Conservation (phyloP, 2,888 invertebrate species). For the Andrena marginata region DNA sequence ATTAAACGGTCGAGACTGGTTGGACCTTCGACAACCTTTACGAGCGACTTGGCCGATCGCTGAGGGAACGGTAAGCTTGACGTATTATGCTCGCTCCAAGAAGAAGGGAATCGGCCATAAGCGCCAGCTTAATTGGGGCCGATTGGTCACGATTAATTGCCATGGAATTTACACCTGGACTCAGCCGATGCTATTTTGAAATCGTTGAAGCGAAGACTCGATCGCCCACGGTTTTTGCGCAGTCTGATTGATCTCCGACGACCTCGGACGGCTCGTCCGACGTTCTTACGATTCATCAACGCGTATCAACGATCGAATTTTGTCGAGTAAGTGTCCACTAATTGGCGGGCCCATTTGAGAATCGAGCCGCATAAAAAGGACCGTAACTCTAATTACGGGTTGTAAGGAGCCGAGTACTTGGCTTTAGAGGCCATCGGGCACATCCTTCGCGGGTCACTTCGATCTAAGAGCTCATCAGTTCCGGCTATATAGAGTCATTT, state of each 20-base stretch:
- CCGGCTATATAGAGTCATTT: background rate
- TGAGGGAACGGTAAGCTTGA: constrained; percentile 15
- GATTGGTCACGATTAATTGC: constrained; percentile 21
- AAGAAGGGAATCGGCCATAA: constrained; percentile 12
- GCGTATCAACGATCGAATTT: background rate
- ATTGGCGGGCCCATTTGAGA: constrained; percentile 18
- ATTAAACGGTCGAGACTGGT: background rate
- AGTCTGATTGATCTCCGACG: background rate
- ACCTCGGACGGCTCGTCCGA: background rate
- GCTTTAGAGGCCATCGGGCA: constrained; percentile 21
- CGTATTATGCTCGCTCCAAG: background rate
- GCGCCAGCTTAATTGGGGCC: constrained; percentile 19
- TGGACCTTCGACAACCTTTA: background rate
- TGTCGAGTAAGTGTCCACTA: background rate
- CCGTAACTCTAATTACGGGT: constrained; percentile 35
- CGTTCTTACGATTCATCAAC: background rate
- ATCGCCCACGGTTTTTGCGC: background rate
- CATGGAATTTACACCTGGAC: background rate
- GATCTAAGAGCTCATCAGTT: constrained; percentile 10
- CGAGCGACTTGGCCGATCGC: background rate
- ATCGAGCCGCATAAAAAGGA: constrained; percentile 4
- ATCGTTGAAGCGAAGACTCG: background rate
- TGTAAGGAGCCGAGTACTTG: constrained; percentile 10
- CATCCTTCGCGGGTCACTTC: background rate
- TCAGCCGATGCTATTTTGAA: background rate